A percentile compares a stretch with the other conserved stretches of the same genome.
These are phyloP conservation scores for Idaea dimidiata DNA, from an alignment of 2,888 invertebrate species.

Conservation along the genomic window DNA sequence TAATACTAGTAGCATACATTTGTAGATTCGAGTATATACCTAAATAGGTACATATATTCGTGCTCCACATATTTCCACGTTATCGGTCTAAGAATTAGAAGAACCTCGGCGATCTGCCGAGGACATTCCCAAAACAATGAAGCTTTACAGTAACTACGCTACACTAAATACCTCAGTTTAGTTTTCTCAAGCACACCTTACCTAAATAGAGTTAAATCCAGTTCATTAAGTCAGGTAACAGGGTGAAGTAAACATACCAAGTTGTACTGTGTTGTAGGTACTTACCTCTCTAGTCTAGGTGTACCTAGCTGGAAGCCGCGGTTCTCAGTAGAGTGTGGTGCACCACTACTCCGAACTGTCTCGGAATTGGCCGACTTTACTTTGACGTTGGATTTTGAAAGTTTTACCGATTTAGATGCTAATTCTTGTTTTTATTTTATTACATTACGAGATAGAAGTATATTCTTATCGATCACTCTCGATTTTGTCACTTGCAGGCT, in stretches of 20 bases:
- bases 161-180: conserved; percentile 2
- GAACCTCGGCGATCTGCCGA: background rate
- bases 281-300: background rate
- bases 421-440: conserved; percentile 17
- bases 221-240: conserved; percentile 32
- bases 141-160: background rate
- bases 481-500: too few relatives aligned
- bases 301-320: conserved; percentile 7
- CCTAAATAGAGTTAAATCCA: conserved; percentile 22
- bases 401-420: conserved; percentile 4
- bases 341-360: conserved; percentile 11
- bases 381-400: background rate
- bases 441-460: too few relatives aligned
- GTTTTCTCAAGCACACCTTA: conserved; percentile 12
- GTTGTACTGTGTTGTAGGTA: conserved; percentile 24
- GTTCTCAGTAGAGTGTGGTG: conserved; percentile 26
- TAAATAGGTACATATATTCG: background rate
- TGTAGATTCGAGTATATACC: too few relatives aligned
- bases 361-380: conserved; percentile 5
- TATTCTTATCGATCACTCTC: too few relatives aligned
- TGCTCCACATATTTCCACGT: background rate
- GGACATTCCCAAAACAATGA: background rate
- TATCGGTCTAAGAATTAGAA: background rate
- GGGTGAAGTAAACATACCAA: conserved; percentile 32
- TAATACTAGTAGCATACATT: too few relatives aligned